Evolutionary conservation across 2,888 invertebrate genomes (phyloP).

Genomic region (Trichopoda pennipes): DNA sequence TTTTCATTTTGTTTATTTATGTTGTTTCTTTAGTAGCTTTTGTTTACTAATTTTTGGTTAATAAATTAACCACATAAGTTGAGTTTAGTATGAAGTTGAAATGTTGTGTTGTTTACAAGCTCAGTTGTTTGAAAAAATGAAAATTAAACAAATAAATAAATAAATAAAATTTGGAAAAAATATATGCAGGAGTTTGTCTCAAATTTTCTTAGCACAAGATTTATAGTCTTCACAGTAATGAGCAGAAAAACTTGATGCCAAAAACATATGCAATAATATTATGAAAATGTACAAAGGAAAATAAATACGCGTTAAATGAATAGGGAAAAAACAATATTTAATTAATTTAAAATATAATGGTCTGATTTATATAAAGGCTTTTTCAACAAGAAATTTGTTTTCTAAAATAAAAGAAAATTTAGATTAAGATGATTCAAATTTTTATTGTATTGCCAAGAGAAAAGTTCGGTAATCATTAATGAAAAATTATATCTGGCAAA

Average conservation of each 20-base stretch:
- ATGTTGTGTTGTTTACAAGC: slow-evolving; percentile 40
- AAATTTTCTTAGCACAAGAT: slow-evolving; percentile 64
- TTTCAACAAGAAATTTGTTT: too few relatives aligned
- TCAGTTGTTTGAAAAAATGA: slow-evolving; percentile 31
- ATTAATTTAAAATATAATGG: background rate
- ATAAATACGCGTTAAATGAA: slow-evolving; percentile 3
- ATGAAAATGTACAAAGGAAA: slow-evolving; percentile 4
- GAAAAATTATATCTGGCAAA: too few relatives aligned
- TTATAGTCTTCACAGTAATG: slow-evolving; percentile 62
- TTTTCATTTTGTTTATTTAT: background rate
- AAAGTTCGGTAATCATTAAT: too few relatives aligned
- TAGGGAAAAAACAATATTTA: background rate
- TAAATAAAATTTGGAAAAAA: slow-evolving; percentile 45
- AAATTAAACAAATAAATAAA: slow-evolving; percentile 35
- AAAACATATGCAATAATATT: slow-evolving; percentile 62
- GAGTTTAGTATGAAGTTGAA: slow-evolving; percentile 40
- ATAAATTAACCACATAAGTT: slow-evolving; percentile 65
- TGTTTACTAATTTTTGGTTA: slow-evolving; percentile 63
- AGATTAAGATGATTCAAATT: too few relatives aligned
- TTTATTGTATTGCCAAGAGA: too few relatives aligned
- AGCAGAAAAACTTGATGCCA: slow-evolving; percentile 65
- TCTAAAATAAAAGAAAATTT: too few relatives aligned
- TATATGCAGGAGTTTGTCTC: slow-evolving; percentile 66
- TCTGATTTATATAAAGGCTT: too few relatives aligned
- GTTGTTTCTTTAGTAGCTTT: slow-evolving; percentile 26